phyloP scores from a whole-genome alignment of 2,113 vertebrate genomes.

The Onychostoma macrolepis region DNA sequence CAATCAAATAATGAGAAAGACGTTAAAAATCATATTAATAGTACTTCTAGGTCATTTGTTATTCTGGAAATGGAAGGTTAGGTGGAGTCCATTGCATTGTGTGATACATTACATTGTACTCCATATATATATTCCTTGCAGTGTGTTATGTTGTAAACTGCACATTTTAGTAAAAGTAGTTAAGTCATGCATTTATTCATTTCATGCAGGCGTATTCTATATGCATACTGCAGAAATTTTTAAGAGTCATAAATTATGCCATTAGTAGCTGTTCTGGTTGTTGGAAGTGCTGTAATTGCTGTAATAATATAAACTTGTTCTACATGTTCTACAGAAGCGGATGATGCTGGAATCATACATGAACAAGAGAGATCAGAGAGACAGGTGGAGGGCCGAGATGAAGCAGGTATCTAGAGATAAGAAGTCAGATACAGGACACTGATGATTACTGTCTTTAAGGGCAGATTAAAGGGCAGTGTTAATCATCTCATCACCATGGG shows the following conservation, averaged over 20 bases:
- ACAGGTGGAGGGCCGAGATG: neutral
- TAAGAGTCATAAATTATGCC: neutral
- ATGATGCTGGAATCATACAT: neutral
- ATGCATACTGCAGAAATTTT: neutral
- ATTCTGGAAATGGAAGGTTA: neutral
- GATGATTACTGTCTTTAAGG: conserved; percentile 41
- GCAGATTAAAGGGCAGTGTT: conserved; percentile 46
- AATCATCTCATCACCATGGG: conserved; percentile 53
- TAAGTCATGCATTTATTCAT: neutral
- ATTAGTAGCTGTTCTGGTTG: neutral
- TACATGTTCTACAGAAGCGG: conserved; percentile 15
- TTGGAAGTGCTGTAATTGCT: conserved; percentile 20
- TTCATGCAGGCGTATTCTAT: neutral
- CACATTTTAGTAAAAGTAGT: neutral
- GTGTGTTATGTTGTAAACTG: neutral
- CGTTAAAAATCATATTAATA: neutral
- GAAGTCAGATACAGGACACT: conserved; percentile 10
- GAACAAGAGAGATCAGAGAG: neutral
- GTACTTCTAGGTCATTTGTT: neutral
- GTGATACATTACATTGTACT: neutral
- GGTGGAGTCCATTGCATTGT: neutral
- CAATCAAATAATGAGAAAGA: neutral
- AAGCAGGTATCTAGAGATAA: conserved; percentile 13
- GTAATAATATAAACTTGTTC: conserved; percentile 24
- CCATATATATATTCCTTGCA: neutral